Evolutionary conservation across 2,113 vertebrate species (phyloP).

Genomic region (Sorex fumeus): DNA sequence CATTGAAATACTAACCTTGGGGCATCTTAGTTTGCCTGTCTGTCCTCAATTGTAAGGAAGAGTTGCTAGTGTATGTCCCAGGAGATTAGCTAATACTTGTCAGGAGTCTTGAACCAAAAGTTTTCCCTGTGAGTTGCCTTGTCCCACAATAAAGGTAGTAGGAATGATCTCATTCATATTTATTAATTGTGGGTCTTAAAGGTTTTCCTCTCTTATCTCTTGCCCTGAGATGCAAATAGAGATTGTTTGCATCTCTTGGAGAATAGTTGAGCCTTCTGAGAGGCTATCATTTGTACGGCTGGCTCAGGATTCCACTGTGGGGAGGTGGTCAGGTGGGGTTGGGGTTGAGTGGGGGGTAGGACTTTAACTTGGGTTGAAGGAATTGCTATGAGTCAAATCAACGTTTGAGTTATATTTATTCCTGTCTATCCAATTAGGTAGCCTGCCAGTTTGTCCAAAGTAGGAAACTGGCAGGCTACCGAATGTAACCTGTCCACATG

Average conservation of each 20-base stretch:
- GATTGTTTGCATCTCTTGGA: background rate
- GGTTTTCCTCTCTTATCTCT: slow-evolving; percentile 55
- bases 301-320: background rate
- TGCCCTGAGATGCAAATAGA: slow-evolving; percentile 37
- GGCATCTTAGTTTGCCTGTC: background rate
- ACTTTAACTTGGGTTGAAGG: background rate
- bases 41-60: slow-evolving; percentile 14
- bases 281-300: too few species aligned
- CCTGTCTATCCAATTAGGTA: slow-evolving; percentile 23
- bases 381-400: slow-evolving; percentile 29
- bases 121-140: slow-evolving; percentile 10
- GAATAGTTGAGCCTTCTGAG: slow-evolving; percentile 33
- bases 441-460: too few species aligned
- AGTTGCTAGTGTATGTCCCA: background rate
- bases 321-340: background rate
- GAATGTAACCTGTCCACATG: too few species aligned
- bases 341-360: too few species aligned
- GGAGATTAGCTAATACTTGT: slow-evolving; percentile 29
- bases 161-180: slow-evolving; percentile 53
- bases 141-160: background rate
- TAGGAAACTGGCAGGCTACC: too few species aligned
- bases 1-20: slow-evolving; percentile 34
- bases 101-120: slow-evolving; percentile 30
- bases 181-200: slow-evolving; percentile 51
- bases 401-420: slow-evolving; percentile 46